A percentile compares a stretch with the other conserved stretches of the same genome.
phyloP scores from a whole-genome alignment of 2,797 vertebrate species.

The Sebastes alutus region DNA sequence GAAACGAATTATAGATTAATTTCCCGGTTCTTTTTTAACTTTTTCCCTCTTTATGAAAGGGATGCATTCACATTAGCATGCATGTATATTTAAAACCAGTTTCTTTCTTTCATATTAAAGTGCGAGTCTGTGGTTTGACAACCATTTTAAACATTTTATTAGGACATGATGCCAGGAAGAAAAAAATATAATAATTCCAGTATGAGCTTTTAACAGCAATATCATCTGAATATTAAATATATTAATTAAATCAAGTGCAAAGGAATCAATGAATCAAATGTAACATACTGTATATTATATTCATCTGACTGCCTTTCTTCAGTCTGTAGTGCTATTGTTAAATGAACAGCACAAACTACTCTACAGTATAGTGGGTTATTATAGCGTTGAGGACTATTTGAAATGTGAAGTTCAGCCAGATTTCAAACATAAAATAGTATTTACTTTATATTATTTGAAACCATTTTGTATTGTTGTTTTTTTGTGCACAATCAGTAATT shows the following conservation, averaged over 20 bases:
- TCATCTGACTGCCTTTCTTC: background rate
- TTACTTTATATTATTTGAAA: background rate
- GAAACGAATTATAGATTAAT: constrained; percentile 48
- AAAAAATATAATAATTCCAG: background rate
- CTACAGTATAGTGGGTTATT: background rate
- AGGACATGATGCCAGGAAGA: background rate
- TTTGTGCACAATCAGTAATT: background rate
- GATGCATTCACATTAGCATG: background rate
- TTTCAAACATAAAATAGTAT: background rate
- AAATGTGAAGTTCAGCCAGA: background rate
- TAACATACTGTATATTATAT: background rate
- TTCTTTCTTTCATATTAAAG: background rate
- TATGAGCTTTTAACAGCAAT: background rate
- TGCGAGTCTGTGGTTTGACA: background rate
- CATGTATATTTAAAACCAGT: background rate
- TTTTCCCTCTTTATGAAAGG: background rate
- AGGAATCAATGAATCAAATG: background rate
- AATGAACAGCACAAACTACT: background rate
- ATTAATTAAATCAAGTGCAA: background rate
- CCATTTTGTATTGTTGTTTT: background rate
- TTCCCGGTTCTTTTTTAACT: constrained; percentile 8
- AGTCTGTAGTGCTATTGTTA: background rate
- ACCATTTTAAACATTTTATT: background rate
- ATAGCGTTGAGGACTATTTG: background rate
- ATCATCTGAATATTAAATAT: background rate